Evolutionary conservation across 2,797 vertebrate genomes (phyloP), one percentile per base, ranked within the genome.

Genomic region (Coregonus ussuriensis): DNA sequence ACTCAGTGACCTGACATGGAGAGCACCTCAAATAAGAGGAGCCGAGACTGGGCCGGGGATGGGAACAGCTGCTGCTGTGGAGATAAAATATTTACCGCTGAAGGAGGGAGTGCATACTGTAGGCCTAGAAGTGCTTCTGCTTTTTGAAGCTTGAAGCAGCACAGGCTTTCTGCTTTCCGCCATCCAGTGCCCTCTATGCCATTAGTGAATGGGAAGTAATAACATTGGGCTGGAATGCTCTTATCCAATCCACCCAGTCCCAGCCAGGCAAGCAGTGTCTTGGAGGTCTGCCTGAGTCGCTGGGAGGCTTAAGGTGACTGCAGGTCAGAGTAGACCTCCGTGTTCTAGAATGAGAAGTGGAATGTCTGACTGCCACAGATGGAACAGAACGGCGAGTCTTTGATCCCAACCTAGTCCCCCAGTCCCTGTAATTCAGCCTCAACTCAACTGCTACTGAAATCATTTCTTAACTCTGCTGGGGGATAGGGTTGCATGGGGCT

Each of bases 41-140:
- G 79, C 75, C 77, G 52, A 81, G 79, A 79, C 52, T 35, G 31
- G 80, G 87, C 69, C 79, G 51, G 41, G 35, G 80, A 88, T 72
- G 81, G 83, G 79, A 86, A 59, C 74, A 54, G 79, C 74, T 72
- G 73, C 74, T 21, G 35, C 54, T 7, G 29, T 35, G 25, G 72
- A 59, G 79, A 88, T 90, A 82, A 92, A 91, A 91, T 90, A 90
- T 91, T 90, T 89, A 88, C 47, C 35, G 75, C 81, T 83, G 85
- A 80, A 25, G n/a, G 59, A 37, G 15, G 13, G 33, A 79, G 78
- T 80, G 83, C 84, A 77, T 25, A 11, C 21, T 25, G 21, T 63
- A 63, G 59, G 59, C 59, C 21, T 63, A 63, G 2, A 77, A 79
- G 76, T 11, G 74, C 63, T 81, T 73, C 82, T 63, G 21, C 9